phyloP scores from a whole-genome alignment of 1,140 invertebrate genomes.

The Anastrepha ludens region DNA sequence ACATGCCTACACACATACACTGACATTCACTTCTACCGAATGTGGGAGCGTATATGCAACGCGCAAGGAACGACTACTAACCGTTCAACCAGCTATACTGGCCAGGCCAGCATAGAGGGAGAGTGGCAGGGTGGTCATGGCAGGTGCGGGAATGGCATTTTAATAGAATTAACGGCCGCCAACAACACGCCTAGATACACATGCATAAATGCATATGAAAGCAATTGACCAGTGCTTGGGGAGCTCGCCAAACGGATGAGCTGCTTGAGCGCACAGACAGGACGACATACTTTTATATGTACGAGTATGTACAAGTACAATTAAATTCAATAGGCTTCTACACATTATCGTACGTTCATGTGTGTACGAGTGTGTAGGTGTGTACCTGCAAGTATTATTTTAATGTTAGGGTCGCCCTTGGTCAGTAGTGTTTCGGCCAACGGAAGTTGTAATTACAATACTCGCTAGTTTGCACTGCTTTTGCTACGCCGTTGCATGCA shows the following conservation, averaged over 20 bases:
- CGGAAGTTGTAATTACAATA: slow-evolving; percentile 57
- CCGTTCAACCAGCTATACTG: too few relatives aligned
- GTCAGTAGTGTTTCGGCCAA: slow-evolving; percentile 13
- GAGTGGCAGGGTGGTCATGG: background rate
- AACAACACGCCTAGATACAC: background rate
- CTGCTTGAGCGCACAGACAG: background rate
- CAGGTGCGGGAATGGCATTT: slow-evolving; percentile 35
- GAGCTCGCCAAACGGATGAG: background rate
- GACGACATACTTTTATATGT: background rate
- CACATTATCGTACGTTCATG: background rate
- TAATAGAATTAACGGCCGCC: slow-evolving; percentile 35
- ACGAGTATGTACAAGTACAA: background rate
- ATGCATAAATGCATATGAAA: background rate
- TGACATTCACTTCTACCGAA: background rate
- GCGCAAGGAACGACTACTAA: background rate
- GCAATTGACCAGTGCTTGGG: slow-evolving; percentile 22
- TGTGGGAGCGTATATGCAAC: background rate
- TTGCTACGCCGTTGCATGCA: background rate
- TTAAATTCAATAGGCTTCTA: too few relatives aligned
- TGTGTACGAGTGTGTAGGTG: background rate
- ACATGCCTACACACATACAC: background rate
- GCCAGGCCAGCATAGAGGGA: background rate
- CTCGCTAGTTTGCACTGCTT: slow-evolving; percentile 29
- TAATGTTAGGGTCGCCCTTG: slow-evolving; percentile 29
- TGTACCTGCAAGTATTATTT: background rate